Percentiles rank a stretch among this genome's conserved stretches.
Conservation (phyloP, 2,797 vertebrate genomes). For the Clarias pachynema region DNA sequence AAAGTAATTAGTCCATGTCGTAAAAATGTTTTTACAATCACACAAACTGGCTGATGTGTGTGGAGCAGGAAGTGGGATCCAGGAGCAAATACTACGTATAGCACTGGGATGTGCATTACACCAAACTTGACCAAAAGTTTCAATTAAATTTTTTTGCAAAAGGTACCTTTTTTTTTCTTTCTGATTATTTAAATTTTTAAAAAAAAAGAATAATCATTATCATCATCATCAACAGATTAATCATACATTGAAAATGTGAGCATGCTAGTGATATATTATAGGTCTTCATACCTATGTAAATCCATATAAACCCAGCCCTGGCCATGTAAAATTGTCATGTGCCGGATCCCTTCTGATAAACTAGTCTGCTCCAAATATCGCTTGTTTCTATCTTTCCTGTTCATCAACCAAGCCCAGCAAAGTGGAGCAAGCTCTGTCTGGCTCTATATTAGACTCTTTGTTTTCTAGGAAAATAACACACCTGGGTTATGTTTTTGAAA, state of each 20-base stretch:
- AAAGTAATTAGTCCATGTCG: background rate
- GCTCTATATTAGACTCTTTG: constrained; percentile 60
- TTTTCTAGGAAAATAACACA: constrained; percentile 57
- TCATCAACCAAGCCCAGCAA: constrained; percentile 65
- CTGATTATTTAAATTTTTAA: background rate
- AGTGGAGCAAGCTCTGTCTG: constrained; percentile 30
- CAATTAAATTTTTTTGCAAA: background rate
- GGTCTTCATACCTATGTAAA: constrained; percentile 27
- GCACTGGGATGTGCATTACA: background rate
- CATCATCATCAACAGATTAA: background rate
- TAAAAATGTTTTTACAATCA: background rate
- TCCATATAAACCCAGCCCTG: constrained; percentile 42
- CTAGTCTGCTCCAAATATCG: constrained; percentile 55
- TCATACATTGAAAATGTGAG: background rate
- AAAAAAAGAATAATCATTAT: too few relatives aligned
- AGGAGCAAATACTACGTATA: background rate
- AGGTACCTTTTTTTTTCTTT: background rate
- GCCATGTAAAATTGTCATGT: constrained; percentile 49
- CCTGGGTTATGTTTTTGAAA: constrained; percentile 70
- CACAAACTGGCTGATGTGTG: background rate
- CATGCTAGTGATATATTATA: background rate
- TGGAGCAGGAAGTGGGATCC: background rate
- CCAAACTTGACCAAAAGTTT: background rate
- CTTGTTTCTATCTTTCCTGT: constrained; percentile 49
- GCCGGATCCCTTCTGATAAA: constrained; percentile 39